phyloP scores from a whole-genome alignment of 2,888 invertebrate species.

The Leptogaster cylindrica region DNA sequence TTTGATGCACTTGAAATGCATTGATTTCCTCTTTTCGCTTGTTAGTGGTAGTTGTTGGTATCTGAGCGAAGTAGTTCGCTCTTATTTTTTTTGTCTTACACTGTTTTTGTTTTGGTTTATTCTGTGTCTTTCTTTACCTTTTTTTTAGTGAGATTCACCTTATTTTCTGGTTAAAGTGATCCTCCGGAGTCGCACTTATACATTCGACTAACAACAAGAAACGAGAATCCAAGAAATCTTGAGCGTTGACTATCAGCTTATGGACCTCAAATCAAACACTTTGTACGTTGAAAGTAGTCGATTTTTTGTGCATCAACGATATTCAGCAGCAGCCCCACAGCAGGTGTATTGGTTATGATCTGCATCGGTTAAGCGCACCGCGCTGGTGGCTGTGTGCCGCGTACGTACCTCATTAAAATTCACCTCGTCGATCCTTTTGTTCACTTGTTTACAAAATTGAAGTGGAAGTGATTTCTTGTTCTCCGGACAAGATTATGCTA shows the following conservation, averaged over 20 bases:
- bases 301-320: conserved; percentile 4
- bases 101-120: neutral
- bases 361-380: neutral
- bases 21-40: conserved; percentile 33
- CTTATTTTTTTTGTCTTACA: neutral
- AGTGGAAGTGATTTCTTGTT: conserved; percentile 32
- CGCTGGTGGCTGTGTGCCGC: neutral
- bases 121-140: neutral
- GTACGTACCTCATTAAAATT: conserved; percentile 28
- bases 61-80: neutral
- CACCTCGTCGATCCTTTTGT: conserved; percentile 24
- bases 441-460: conserved; percentile 27
- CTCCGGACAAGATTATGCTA: conserved; percentile 20
- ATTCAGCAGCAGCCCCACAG: conserved; percentile 18
- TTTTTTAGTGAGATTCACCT: neutral
- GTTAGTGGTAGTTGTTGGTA: conserved; percentile 22
- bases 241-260: neutral
- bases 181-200: conserved; percentile 31
- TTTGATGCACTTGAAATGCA: conserved; percentile 11
- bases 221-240: conserved; percentile 13
- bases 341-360: conserved; percentile 11
- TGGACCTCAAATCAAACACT: conserved; percentile 34
- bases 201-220: conserved; percentile 10
- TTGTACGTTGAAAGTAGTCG: conserved; percentile 34
- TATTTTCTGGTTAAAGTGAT: conserved; percentile 8